A percentile compares a stretch with the other conserved stretches of the same genome.
phyloP scores from a whole-genome alignment of 1,140 invertebrate genomes.

The Helicoverpa zea region DNA sequence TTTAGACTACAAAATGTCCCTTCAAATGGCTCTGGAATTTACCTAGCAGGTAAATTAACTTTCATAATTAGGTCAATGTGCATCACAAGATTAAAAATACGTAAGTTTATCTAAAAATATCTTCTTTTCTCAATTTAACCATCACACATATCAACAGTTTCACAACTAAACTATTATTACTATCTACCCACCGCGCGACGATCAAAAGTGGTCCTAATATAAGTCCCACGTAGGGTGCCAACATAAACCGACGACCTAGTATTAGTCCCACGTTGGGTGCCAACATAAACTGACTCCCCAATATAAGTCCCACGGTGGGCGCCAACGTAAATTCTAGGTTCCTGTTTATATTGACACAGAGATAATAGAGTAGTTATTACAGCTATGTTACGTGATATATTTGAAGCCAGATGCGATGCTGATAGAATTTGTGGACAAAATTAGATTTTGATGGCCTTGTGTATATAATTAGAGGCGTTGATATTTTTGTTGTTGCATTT shows the following conservation, averaged over 20 bases:
- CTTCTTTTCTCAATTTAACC: neutral
- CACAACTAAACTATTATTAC: neutral
- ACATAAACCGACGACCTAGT: no score
- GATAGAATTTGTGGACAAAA: neutral
- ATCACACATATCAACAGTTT: neutral
- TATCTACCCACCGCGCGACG: neutral
- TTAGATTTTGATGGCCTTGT: neutral
- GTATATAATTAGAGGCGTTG: neutral
- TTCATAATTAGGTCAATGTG: no score
- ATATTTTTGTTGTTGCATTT: no score
- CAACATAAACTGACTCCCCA: constrained; percentile 45
- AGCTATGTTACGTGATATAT: neutral
- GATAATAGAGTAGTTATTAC: neutral
- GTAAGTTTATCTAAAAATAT: neutral
- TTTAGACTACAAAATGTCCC: neutral
- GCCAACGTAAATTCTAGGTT: constrained; percentile 37
- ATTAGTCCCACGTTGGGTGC: constrained; percentile 25
- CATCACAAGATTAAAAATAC: no score
- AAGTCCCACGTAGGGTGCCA: no score
- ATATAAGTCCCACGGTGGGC: constrained; percentile 20
- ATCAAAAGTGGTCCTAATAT: no score
- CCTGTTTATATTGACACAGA: constrained; percentile 23
- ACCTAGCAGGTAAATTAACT: no score
- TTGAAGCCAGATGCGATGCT: neutral
- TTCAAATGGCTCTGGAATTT: no score